Evolutionary conservation across 92 coral and sea anemone species (phyloP).

Genomic region (Actinernus sp.): DNA sequence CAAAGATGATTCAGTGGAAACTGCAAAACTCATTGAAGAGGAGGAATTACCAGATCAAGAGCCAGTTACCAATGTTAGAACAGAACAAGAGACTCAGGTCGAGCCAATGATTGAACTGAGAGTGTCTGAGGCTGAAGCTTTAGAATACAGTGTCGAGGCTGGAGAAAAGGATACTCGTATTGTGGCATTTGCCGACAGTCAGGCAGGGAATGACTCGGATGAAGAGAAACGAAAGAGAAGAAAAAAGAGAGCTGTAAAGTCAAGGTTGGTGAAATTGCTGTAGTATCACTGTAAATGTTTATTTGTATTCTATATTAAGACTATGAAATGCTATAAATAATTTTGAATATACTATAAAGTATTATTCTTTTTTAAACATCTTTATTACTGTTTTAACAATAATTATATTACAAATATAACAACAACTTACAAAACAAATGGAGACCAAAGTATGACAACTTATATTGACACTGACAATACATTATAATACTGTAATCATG

Average conservation of each 20-base stretch:
- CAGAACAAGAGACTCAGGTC: slow-evolving; percentile 5
- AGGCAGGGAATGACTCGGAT: slow-evolving; percentile 69
- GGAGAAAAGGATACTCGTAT: slow-evolving; percentile 70
- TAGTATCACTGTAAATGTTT: neutral
- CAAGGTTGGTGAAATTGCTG: slow-evolving; percentile 31
- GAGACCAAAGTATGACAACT: too few species aligned
- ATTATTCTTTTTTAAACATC: too few species aligned
- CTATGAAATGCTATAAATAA: too few species aligned
- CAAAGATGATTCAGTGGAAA: too few species aligned
- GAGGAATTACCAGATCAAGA: slow-evolving; percentile 1
- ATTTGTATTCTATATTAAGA: too few species aligned
- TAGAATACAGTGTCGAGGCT: slow-evolving; percentile 69
- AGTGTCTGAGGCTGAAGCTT: slow-evolving; percentile 92
- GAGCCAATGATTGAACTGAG: slow-evolving; percentile 93
- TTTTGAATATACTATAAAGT: too few species aligned
- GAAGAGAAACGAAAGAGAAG: slow-evolving; percentile 70
- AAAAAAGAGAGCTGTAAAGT: slow-evolving; percentile 81
- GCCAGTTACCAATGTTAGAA: neutral
- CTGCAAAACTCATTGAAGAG: slow-evolving; percentile 4
- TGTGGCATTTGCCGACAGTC: slow-evolving; percentile 89
- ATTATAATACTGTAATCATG: too few species aligned
- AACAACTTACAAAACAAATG: too few species aligned
- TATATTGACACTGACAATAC: too few species aligned
- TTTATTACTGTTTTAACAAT: too few species aligned
- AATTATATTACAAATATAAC: too few species aligned